Conservation (phyloP, 2,888 invertebrate genomes). For the Harmothoe impar region DNA sequence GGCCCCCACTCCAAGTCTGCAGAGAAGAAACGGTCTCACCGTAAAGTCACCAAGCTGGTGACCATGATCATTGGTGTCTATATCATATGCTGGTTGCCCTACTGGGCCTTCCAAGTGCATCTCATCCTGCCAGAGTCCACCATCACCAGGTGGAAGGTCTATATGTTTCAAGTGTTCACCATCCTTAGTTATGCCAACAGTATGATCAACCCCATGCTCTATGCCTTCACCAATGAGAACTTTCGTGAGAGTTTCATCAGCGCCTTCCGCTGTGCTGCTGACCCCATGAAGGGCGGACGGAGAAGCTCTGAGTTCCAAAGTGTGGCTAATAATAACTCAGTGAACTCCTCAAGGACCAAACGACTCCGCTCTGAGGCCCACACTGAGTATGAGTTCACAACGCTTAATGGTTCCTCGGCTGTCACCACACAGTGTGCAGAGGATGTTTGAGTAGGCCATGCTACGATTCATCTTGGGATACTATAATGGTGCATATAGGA, state of each 20-base stretch:
- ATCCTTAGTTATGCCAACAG: constrained; percentile 71
- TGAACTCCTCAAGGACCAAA: constrained; percentile 4
- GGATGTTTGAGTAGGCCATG: constrained; percentile 27
- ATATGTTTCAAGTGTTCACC: constrained; percentile 68
- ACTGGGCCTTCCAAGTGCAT: constrained; percentile 70
- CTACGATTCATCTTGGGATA: neutral
- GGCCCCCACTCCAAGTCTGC: constrained; percentile 44
- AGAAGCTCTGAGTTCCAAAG: constrained; percentile 49
- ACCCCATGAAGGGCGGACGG: constrained; percentile 61
- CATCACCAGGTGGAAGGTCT: constrained; percentile 63
- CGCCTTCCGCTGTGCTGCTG: constrained; percentile 70
- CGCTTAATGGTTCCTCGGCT: constrained; percentile 52
- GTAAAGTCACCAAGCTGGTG: constrained; percentile 68
- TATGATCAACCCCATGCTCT: constrained; percentile 71
- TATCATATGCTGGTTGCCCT: constrained; percentile 69
- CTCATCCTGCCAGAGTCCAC: constrained; percentile 14
- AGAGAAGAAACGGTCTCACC: constrained; percentile 60
- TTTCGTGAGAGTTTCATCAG: constrained; percentile 71
- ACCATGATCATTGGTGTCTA: constrained; percentile 67
- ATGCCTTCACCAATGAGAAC: constrained; percentile 72
- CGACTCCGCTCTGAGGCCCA: neutral
- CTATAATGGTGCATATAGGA: neutral
- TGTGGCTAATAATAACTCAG: constrained; percentile 53
- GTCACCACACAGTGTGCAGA: neutral
- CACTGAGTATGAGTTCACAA: constrained; percentile 63